These are phyloP conservation scores for Periplaneta americana DNA, from an alignment of 1,140 invertebrate species.

Conservation along the genomic window DNA sequence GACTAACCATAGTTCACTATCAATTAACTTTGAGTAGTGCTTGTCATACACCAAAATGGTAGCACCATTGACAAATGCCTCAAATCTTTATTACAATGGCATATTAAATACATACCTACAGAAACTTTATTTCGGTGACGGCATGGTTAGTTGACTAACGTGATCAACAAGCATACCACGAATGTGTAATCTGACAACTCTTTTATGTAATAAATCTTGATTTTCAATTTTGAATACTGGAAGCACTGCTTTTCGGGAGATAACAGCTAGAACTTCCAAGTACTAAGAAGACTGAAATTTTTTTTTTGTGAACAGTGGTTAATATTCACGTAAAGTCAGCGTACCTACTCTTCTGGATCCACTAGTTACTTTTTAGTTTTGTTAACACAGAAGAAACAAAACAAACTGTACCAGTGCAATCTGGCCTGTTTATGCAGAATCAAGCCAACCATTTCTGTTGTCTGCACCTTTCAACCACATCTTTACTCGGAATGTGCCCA, in stretches of 20 bases:
- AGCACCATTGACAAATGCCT: not conserved
- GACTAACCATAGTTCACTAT: not conserved
- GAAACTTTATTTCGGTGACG: not conserved
- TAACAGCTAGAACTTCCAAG: not conserved
- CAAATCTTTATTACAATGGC: not conserved
- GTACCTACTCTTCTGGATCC: not conserved
- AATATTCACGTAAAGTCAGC: not conserved
- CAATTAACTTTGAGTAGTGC: not conserved
- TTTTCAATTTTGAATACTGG: not conserved
- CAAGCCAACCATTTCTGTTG: not conserved
- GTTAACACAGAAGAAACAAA: not conserved
- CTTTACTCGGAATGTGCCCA: conserved; percentile 4
- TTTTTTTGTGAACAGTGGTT: not conserved
- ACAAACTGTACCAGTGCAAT: not conserved
- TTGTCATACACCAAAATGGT: not conserved
- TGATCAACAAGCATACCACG: not conserved
- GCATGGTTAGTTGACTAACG: not conserved
- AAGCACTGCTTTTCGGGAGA: not conserved
- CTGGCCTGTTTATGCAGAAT: not conserved
- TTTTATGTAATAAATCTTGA: not conserved
- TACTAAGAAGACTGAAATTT: too few relatives aligned
- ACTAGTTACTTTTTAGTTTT: not conserved
- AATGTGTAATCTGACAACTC: not conserved
- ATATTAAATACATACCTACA: not conserved
- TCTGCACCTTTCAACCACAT: conserved; percentile 1